Conservation (phyloP, 2,797 vertebrate genomes). For the Peromyscus nudipes region DNA sequence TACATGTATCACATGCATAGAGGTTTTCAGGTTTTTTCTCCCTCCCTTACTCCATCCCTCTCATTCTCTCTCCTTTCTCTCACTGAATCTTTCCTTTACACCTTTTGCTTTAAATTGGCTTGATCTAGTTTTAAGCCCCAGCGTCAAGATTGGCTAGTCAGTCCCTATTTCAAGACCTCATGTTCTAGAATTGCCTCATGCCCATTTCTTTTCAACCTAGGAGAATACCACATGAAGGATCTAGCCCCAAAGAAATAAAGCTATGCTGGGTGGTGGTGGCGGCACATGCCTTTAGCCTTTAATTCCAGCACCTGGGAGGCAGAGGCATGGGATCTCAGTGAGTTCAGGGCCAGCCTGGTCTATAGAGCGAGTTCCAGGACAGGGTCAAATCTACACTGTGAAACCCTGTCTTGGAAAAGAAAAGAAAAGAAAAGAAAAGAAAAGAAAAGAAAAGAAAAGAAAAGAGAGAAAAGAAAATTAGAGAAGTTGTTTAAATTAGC, state of each 20-base stretch:
- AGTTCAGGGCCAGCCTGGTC: too few relatives aligned
- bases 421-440: too few relatives aligned
- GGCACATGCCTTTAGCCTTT: too few relatives aligned
- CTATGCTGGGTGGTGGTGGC: too few relatives aligned
- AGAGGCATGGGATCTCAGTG: too few relatives aligned
- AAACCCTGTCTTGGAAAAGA: too few relatives aligned
- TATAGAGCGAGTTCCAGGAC: too few relatives aligned
- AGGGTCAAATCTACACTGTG: too few relatives aligned
- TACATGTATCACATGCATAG: not conserved
- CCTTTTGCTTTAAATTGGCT: not conserved
- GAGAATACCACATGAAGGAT: not conserved
- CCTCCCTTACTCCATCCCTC: not conserved
- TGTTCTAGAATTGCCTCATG: not conserved
- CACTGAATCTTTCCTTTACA: not conserved
- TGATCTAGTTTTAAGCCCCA: not conserved
- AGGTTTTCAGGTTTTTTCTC: not conserved
- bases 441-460: too few relatives aligned
- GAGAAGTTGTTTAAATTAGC: not conserved
- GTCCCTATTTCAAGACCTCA: not conserved
- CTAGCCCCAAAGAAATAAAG: fast-evolving
- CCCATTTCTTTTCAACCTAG: fast-evolving
- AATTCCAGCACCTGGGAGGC: too few relatives aligned
- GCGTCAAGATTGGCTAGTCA: not conserved
- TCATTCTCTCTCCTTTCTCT: not conserved
- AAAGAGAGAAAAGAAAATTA: too few relatives aligned